Conservation (phyloP, 2,797 vertebrate genomes). For the Xenops minutus region DNA sequence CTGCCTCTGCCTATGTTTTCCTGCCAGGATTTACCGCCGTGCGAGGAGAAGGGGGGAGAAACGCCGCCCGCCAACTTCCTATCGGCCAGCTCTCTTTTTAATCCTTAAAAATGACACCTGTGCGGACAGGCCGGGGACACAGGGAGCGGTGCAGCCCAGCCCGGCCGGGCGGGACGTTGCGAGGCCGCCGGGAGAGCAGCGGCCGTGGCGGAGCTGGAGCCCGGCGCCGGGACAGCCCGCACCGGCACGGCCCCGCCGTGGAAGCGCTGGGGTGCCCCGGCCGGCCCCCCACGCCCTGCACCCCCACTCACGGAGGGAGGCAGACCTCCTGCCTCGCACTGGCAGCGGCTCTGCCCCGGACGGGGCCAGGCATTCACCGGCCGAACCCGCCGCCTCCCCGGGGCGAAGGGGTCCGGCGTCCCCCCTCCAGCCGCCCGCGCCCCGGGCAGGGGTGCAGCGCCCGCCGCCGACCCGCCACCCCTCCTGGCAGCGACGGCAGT, state of each 20-base stretch:
- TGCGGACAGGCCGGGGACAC: neutral
- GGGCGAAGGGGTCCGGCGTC: neutral
- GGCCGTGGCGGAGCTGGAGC: neutral
- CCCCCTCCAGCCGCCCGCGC: neutral
- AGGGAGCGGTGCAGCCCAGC: neutral
- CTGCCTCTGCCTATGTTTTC: neutral
- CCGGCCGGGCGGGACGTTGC: neutral
- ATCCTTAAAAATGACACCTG: neutral
- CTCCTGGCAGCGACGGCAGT: neutral
- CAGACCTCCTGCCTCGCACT: neutral
- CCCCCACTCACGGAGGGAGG: no score
- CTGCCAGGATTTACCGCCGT: neutral
- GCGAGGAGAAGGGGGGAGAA: neutral
- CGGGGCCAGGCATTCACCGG: neutral
- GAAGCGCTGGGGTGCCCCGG: neutral
- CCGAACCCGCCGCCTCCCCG: no score
- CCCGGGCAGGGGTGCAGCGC: neutral
- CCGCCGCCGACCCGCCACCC: neutral
- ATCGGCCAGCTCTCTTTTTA: neutral
- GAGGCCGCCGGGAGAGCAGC: neutral
- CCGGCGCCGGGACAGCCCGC: neutral
- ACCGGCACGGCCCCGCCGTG: neutral
- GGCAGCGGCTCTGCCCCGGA: neutral
- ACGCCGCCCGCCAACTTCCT: neutral
- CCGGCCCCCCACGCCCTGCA: no score